These are phyloP conservation scores for Lycocorax pyrrhopterus DNA, from an alignment of 2,113 vertebrate species.

Conservation along the genomic window DNA sequence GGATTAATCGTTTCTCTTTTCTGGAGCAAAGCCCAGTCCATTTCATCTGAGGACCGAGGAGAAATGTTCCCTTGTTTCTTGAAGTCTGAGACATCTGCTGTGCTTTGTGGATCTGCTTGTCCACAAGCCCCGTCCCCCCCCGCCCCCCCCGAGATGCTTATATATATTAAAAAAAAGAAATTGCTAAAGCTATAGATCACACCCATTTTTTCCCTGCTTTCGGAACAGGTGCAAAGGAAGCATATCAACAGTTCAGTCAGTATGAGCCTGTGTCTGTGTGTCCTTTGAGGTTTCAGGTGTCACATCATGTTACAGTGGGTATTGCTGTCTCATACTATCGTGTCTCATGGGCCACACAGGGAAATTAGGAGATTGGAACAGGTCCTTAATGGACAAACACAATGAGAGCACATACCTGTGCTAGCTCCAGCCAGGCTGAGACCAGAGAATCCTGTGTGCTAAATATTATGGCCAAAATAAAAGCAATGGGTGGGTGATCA, in stretches of 20 bases:
- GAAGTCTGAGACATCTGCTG: constrained; percentile 26
- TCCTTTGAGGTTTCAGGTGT: constrained; percentile 56
- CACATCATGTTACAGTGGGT: constrained; percentile 23
- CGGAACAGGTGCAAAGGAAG: neutral
- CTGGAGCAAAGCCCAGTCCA: constrained; percentile 55
- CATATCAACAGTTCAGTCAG: neutral
- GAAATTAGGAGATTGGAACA: constrained; percentile 24
- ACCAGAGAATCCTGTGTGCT: neutral
- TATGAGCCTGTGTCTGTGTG: neutral
- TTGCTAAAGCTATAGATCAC: neutral
- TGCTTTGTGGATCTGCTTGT: constrained; percentile 3
- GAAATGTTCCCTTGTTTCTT: neutral
- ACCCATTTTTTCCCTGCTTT: neutral
- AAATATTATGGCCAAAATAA: neutral
- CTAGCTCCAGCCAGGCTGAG: constrained; percentile 34
- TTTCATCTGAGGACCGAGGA: neutral
- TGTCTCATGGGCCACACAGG: neutral
- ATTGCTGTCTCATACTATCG: neutral
- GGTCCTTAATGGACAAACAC: neutral
- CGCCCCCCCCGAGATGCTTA: neutral
- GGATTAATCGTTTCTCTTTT: constrained; percentile 39
- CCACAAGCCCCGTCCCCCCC: neutral
- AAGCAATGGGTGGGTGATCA: neutral
- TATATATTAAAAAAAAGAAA: neutral
- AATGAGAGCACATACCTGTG: constrained; percentile 1